phyloP scores from a whole-genome alignment of 2,888 invertebrate species.

The Hedychridium roseum region DNA sequence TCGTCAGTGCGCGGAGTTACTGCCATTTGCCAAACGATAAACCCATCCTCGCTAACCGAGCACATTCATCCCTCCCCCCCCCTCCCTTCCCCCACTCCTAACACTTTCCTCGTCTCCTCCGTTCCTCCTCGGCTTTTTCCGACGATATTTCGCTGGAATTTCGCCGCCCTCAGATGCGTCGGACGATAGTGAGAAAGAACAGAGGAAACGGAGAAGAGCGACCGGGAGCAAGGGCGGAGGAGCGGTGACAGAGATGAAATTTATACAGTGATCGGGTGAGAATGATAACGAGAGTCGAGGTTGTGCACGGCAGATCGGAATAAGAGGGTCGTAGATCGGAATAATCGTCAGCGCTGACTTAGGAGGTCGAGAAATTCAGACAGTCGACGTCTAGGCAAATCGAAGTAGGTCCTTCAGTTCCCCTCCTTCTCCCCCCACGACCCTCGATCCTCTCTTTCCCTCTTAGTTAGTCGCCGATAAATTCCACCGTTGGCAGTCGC shows the following conservation, averaged over 20 bases:
- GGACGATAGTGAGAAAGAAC: not conserved
- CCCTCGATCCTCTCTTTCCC: conserved; percentile 4
- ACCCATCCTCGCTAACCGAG: not conserved
- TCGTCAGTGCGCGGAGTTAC: conserved; percentile 23
- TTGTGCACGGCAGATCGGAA: conserved; percentile 16
- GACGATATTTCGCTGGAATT: not conserved
- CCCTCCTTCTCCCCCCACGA: not conserved
- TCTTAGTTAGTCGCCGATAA: too few species aligned
- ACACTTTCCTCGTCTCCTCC: not conserved
- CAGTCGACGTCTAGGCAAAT: too few species aligned
- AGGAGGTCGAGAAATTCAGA: not conserved
- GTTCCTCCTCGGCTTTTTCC: conserved; percentile 1
- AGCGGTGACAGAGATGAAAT: too few species aligned
- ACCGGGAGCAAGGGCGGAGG: too few species aligned
- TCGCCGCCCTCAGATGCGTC: not conserved
- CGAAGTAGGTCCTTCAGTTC: not conserved
- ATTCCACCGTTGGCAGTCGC: too few species aligned
- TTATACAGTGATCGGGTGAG: conserved; percentile 16
- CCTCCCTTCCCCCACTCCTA: not conserved
- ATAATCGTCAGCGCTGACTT: conserved; percentile 18
- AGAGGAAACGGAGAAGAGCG: conserved; percentile 1
- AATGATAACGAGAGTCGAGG: conserved; percentile 18
- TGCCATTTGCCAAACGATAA: conserved; percentile 29
- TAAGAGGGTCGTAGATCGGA: conserved; percentile 16
- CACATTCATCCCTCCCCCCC: not conserved